phyloP scores from a whole-genome alignment of 37 sponge, comb jelly and placozoan genomes.

The Beroe ovata region DNA sequence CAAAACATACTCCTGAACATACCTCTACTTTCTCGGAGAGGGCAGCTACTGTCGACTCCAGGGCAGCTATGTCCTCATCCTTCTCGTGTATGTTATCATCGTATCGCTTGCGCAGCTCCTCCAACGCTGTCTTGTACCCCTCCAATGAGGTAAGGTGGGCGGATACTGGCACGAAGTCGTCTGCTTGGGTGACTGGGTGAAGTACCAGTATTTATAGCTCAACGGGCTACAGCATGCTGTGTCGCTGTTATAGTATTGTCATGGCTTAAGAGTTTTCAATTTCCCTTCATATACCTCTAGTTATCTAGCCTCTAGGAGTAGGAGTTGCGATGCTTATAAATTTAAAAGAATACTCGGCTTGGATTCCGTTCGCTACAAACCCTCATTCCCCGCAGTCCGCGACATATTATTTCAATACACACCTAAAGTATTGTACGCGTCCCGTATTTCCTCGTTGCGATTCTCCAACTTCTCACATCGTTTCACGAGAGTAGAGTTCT shows the following conservation, averaged over 20 bases:
- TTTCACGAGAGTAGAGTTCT: conserved; percentile 12
- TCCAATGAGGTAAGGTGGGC: conserved; percentile 52
- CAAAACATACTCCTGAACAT: too few relatives aligned
- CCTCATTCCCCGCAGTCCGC: too few relatives aligned
- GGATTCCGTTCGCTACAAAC: too few relatives aligned
- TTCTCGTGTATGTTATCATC: conserved; percentile 23
- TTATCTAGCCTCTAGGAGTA: too few relatives aligned
- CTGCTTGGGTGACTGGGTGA: conserved; percentile 63
- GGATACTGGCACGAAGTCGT: conserved; percentile 50
- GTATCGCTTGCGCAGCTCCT: conserved; percentile 56
- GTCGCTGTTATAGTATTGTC: too few relatives aligned
- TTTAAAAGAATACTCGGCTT: too few relatives aligned
- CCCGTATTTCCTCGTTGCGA: conserved; percentile 37
- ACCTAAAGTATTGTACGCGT: conserved; percentile 60
- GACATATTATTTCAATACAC: too few relatives aligned
- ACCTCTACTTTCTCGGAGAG: conserved; percentile 42
- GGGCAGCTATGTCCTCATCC: conserved; percentile 4
- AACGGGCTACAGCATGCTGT: too few relatives aligned
- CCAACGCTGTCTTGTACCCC: conserved; percentile 60
- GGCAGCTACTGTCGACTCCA: background rate
- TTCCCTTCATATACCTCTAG: too few relatives aligned
- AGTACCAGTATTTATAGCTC: background rate
- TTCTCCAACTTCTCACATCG: conserved; percentile 60
- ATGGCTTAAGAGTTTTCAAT: too few relatives aligned
- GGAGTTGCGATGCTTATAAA: too few relatives aligned